Evolutionary conservation across 2,797 vertebrate species (phyloP), one percentile per base, ranked within the genome.

Genomic region (Mormyrus proboscirostris): DNA sequence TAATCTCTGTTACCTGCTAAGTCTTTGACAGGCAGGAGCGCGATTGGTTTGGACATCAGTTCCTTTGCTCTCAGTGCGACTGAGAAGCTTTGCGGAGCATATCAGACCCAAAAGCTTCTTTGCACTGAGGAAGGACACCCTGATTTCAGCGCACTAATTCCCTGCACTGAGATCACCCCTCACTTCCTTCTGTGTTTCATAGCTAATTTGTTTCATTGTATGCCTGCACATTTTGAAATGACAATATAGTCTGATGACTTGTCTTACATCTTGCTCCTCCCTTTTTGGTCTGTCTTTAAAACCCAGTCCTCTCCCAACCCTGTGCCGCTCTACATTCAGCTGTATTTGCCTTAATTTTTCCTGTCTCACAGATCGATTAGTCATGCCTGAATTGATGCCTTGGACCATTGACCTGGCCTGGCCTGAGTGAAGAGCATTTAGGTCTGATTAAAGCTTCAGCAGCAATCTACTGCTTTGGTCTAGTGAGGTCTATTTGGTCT

Each of bases 101-200:
- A 91, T 90, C 89, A 91, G 89, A 90, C 55, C 90, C 90, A 51
- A 92, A 94, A 94, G 93, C 93, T 91, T 94, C 93, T 95, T 94
- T 94, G 87, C 90, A 76, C 53, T 93, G 90, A 94, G 91, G 90
- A 55, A 83, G 55, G 90, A 86, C 38, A 83, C 73, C 89, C 89
- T 87, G 89, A 91, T 93, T 91, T 92, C 89, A 57, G 38, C 49
- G 83, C 90, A 89, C 89, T 91, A 93, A 94, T 91, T 90, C 92
- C 88, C 89, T 89, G 89, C 88, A 62, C 90, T 91, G 16, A 89
- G 89, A 87, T 91, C 86, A 87, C 91, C 91, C 87, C 90, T 90
- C 88, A 50, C 62, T 65, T 89, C 51, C 59, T 50, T 90, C 59
- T 86, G n/a, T 57, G 19, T 59, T n/a, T 55, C 83, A 79, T 38